Evolutionary conservation across 2,888 invertebrate species (phyloP).

Genomic region (Pogonocherus hispidulus): DNA sequence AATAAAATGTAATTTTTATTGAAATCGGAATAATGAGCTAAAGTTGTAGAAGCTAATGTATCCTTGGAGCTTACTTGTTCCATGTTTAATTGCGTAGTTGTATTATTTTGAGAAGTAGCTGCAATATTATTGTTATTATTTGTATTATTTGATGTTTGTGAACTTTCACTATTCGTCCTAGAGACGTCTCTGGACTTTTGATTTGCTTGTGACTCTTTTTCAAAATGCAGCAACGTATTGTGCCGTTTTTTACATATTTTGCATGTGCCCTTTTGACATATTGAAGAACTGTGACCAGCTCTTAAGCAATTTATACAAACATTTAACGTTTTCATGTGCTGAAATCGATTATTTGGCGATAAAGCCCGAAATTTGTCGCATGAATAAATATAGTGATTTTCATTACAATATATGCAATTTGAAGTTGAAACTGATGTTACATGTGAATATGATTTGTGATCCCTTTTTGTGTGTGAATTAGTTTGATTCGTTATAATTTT

Average conservation of each 20-base stretch:
- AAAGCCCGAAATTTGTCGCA: neutral
- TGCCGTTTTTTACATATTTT: constrained; percentile 6
- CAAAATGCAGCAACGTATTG: constrained; percentile 10
- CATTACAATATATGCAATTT: neutral
- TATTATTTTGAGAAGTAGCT: neutral
- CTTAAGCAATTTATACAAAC: constrained; percentile 22
- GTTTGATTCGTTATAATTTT: neutral
- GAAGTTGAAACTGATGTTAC: neutral
- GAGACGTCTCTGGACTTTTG: neutral
- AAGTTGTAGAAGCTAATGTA: neutral
- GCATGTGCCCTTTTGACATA: constrained; percentile 8
- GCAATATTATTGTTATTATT: neutral
- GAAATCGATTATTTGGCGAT: neutral
- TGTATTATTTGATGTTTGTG: neutral
- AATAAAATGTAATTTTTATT: constrained; percentile 16
- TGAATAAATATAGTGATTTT: neutral
- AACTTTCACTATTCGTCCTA: neutral
- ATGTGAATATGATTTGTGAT: neutral
- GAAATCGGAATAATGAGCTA: neutral
- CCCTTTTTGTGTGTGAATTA: neutral
- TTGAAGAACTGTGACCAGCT: constrained; percentile 5
- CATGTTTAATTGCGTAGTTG: no score
- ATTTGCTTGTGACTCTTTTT: neutral
- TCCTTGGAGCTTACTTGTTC: neutral
- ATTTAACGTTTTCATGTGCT: neutral